These are phyloP conservation scores for Drosophila pruinosa DNA, from an alignment of 1,140 invertebrate species.

Conservation along the genomic window DNA sequence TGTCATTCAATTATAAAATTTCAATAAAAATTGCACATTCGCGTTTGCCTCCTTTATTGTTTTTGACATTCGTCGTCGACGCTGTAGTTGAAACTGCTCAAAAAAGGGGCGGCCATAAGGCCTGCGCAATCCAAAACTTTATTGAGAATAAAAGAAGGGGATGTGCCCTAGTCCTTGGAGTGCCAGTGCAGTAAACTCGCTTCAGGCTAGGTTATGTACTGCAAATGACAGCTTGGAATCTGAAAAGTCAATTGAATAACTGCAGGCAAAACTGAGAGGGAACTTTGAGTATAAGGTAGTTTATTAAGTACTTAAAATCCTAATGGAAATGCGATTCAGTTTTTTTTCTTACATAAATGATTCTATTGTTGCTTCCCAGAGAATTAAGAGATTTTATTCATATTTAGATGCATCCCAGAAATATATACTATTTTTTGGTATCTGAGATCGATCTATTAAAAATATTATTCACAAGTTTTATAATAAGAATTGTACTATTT, in stretches of 20 bases:
- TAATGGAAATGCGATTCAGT: no score
- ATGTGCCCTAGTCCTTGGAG: constrained; percentile 1
- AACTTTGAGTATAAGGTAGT: background rate
- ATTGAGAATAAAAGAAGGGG: constrained; percentile 20
- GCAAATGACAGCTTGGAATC: constrained; percentile 51
- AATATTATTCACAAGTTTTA: no score
- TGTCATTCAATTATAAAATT: constrained; percentile 81
- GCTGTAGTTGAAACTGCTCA: background rate
- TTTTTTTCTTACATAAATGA: background rate
- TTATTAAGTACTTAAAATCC: no score
- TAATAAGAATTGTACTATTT: no score
- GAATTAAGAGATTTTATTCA: no score
- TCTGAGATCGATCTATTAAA: no score
- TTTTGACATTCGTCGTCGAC: constrained; percentile 57
- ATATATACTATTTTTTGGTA: no score
- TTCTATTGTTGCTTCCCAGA: no score
- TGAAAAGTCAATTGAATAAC: constrained; percentile 55
- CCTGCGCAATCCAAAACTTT: background rate
- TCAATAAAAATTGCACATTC: constrained; percentile 67
- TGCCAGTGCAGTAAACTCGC: background rate
- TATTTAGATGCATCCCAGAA: no score
- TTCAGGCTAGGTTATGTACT: constrained; percentile 17
- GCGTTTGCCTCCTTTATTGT: constrained; percentile 53
- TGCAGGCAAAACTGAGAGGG: background rate
- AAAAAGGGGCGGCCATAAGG: background rate